Base-by-base conservation (phyloP, 2,888 invertebrate genomes). In the Trichopria drosophilae region DNA sequence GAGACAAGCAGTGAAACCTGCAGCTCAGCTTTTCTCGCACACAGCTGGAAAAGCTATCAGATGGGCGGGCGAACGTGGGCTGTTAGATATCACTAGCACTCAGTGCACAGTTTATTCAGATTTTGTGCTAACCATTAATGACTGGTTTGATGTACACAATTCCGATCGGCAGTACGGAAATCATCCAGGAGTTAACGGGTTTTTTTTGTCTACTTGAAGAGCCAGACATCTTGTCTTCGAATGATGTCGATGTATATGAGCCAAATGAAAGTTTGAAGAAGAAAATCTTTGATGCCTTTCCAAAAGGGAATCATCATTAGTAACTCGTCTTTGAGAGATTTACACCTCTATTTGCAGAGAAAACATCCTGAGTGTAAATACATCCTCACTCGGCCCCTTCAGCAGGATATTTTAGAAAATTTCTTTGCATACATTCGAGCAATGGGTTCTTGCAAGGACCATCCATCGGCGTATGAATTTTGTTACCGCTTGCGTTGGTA, bases 131-230 rank as follows among this genome's bases (percentile, higher is more conserved):
- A 7, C 52, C 22, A 51, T 64, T 1, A 65, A 63, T 49, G 35
- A 34, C 10, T 67, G 67, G 67, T 66, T 65, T 51, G 63, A 65
- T 47, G 24, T 67, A 2, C 52, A 62, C 46, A 63, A 67, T 46
- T 55, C 53, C 18, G 4, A 34, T 9, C 22, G n/a, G n/a, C n/a
- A n/a, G n/a, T n/a, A n/a, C n/a, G n/a, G n/a, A n/a, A n/a, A n/a
- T n/a, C n/a, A n/a, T n/a, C n/a, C n/a, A n/a, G n/a, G n/a, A n/a
- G n/a, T n/a, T n/a, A n/a, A n/a, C n/a, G n/a, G n/a, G n/a, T n/a
- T n/a, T n/a, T 7, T 24, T 6, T 6, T 7, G 10, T 7, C 6
- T 7, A 24, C 10, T 24, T 24, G 24, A 24, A 6, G 6, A 7
- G 6, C 10, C 24, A 24, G 10, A 24, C 6, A 6, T 7, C 6